Conservation (phyloP, 2,888 invertebrate species). For the Noctua pronuba region DNA sequence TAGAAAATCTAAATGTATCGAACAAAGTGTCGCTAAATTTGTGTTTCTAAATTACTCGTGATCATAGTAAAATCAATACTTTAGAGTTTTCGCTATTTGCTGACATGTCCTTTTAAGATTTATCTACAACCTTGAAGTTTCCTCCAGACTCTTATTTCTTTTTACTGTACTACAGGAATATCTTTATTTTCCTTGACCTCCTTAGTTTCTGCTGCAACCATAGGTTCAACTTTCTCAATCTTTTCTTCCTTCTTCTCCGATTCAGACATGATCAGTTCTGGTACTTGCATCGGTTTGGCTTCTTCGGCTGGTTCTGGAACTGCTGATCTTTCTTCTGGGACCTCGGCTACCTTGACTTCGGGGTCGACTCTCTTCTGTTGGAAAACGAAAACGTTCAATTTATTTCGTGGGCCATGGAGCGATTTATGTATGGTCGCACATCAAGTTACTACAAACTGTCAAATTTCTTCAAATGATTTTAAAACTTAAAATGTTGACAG, state of each 20-base stretch:
- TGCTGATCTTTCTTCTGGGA: constrained; percentile 67
- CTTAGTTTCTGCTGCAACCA: constrained; percentile 61
- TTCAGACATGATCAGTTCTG: constrained; percentile 86
- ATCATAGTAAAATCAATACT: background rate
- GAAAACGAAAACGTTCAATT: constrained; percentile 20
- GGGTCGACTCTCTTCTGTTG: constrained; percentile 75
- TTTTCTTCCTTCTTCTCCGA: constrained; percentile 78
- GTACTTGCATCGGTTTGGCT: constrained; percentile 80
- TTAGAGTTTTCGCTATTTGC: background rate
- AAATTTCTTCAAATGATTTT: too few species aligned
- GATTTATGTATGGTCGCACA: too few species aligned
- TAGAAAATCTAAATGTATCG: constrained; percentile 9
- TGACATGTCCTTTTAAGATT: constrained; percentile 6
- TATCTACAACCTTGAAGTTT: constrained; percentile 25
- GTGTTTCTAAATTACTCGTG: background rate
- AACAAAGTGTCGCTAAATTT: background rate
- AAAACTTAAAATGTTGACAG: too few species aligned
- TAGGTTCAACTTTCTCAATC: constrained; percentile 72
- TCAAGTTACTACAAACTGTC: too few species aligned
- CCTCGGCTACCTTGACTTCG: constrained; percentile 67
- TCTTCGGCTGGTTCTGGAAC: constrained; percentile 69
- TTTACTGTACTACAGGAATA: constrained; percentile 42
- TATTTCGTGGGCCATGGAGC: too few species aligned
- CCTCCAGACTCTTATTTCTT: background rate
- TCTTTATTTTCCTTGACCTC: constrained; percentile 59